A percentile compares a stretch with the other conserved stretches of the same genome.
These are phyloP conservation scores for Lophotriccus pileatus DNA, from an alignment of 2,797 vertebrate species.

Conservation along the genomic window DNA sequence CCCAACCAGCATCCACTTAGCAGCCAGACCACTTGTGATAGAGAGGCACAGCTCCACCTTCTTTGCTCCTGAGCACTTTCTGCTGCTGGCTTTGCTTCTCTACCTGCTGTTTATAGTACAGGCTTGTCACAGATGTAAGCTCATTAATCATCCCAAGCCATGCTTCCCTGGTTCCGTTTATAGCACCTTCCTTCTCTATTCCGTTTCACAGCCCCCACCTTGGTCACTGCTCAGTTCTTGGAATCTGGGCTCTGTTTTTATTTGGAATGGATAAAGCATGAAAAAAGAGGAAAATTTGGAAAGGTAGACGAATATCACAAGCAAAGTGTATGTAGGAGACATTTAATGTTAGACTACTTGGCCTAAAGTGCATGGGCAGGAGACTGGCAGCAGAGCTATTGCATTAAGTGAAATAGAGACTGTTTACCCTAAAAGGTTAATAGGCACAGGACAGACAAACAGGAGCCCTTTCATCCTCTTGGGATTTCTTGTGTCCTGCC, in stretches of 20 bases:
- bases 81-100: not conserved
- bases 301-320: not conserved
- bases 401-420: not conserved
- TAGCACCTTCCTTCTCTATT: not conserved
- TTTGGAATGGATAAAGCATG: not conserved
- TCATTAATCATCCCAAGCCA: not conserved
- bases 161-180: not conserved
- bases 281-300: not conserved
- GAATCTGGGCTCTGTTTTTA: not conserved
- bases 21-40: not conserved
- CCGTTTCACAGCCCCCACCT: not conserved
- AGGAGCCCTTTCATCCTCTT: not conserved
- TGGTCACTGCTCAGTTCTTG: not conserved
- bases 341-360: not conserved
- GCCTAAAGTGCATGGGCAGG: not conserved
- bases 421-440: not conserved
- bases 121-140: not conserved
- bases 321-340: not conserved
- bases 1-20: not conserved
- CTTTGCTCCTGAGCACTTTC: not conserved
- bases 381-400: not conserved
- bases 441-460: not conserved
- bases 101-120: slow-evolving; percentile 9
- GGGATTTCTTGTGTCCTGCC: not conserved
- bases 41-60: not conserved